Percentiles rank a stretch among this genome's conserved stretches.
phyloP scores from a whole-genome alignment of 2,113 vertebrate species.

The Catharus bicknelli region DNA sequence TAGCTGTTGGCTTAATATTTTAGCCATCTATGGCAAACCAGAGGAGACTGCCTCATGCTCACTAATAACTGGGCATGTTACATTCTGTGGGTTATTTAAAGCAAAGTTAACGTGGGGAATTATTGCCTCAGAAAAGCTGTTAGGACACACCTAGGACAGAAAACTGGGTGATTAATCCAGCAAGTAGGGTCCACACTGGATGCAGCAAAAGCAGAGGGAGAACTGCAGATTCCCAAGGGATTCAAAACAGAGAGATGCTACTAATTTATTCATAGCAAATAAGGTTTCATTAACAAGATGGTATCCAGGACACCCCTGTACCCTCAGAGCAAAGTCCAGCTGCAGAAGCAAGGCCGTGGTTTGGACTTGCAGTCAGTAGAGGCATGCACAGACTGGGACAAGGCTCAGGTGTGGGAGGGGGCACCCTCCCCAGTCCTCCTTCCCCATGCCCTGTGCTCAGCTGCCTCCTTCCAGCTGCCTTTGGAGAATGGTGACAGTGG shows the following conservation, averaged over 20 bases:
- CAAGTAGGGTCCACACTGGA: background rate
- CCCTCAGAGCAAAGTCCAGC: background rate
- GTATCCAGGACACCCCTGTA: background rate
- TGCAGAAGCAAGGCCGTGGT: background rate
- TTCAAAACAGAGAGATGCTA: background rate
- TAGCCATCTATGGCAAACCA: background rate
- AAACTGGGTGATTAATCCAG: background rate
- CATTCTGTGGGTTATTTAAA: background rate
- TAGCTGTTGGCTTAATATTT: background rate
- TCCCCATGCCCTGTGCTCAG: background rate
- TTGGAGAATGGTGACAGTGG: background rate
- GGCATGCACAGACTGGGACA: background rate
- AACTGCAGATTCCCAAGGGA: background rate
- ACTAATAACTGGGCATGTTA: background rate
- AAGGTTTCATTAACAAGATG: background rate
- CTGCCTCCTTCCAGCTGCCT: background rate
- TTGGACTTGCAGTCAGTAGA: background rate
- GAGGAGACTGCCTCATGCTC: background rate
- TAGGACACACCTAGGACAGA: background rate
- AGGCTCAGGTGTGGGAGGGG: background rate
- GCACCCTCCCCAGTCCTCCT: fast-evolving
- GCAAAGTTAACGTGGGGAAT: background rate
- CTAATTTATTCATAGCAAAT: background rate
- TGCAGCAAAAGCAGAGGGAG: background rate
- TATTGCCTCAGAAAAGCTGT: background rate